Evolutionary conservation across 2,113 vertebrate genomes (phyloP).

Genomic region (Triplophysa rosa): DNA sequence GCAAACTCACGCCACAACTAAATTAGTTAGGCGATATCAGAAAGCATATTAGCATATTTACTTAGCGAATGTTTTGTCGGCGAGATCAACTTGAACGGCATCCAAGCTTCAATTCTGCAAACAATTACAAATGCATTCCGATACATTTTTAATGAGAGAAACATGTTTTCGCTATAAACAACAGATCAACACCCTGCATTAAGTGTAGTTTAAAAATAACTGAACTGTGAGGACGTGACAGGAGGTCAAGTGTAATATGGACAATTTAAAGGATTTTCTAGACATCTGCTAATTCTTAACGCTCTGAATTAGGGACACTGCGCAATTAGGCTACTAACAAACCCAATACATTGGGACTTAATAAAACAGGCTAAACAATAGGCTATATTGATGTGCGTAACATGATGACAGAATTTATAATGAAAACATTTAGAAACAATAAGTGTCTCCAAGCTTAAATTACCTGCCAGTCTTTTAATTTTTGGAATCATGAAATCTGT

Average conservation of each 20-base stretch:
- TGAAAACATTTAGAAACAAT: no score
- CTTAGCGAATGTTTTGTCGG: background rate
- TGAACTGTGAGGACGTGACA: no score
- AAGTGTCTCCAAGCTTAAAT: no score
- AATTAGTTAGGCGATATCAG: background rate
- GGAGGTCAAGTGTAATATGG: background rate
- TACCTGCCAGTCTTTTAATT: no score
- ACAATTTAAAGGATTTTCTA: background rate
- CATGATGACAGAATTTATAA: no score
- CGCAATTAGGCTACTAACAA: no score
- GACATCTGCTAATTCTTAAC: background rate
- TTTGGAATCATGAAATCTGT: conserved; percentile 4
- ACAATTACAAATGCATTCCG: conserved; percentile 25
- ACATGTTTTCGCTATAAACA: background rate
- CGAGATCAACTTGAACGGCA: background rate
- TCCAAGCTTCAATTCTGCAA: conserved; percentile 26
- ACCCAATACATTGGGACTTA: no score
- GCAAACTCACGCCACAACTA: no score
- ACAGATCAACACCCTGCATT: background rate
- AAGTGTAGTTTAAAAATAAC: background rate
- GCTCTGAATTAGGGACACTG: no score
- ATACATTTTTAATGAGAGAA: background rate
- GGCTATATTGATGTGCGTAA: no score
- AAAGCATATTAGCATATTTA: background rate
- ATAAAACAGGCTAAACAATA: no score